Conservation (phyloP, 2,888 invertebrate genomes). For the Acronicta leporina region DNA sequence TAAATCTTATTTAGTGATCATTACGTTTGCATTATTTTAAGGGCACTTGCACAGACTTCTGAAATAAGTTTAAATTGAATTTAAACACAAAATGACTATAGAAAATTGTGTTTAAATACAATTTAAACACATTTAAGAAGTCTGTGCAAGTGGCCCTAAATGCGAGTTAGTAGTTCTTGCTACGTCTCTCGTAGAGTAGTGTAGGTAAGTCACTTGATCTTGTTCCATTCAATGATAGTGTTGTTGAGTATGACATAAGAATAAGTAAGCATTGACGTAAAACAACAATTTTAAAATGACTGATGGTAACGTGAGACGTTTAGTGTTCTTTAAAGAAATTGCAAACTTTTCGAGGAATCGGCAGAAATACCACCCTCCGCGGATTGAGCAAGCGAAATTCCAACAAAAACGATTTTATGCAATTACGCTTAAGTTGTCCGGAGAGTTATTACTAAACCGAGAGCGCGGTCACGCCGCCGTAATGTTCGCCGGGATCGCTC, state of each 20-base stretch:
- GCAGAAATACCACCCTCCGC: constrained; percentile 72
- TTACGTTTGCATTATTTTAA: constrained; percentile 8
- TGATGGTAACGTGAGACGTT: constrained; percentile 39
- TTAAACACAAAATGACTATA: too few relatives aligned
- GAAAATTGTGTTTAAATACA: too few relatives aligned
- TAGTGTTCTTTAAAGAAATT: constrained; percentile 61
- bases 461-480: constrained; percentile 76
- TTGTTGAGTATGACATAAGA: constrained; percentile 21
- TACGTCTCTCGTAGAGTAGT: constrained; percentile 11
- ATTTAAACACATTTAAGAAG: too few relatives aligned
- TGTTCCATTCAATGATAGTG: constrained; percentile 15
- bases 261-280: constrained; percentile 16
- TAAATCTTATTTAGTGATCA: constrained; percentile 1
- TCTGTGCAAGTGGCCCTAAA: too few relatives aligned
- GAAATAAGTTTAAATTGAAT: too few relatives aligned
- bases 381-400: constrained; percentile 83
- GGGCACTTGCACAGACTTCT: too few relatives aligned
- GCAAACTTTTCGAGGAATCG: constrained; percentile 75
- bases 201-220: constrained; percentile 18
- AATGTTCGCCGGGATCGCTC: constrained; percentile 61
- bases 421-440: constrained; percentile 83
- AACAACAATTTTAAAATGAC: constrained; percentile 30
- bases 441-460: constrained; percentile 83
- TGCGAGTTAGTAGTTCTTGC: constrained; percentile 2
- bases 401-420: constrained; percentile 86